A percentile compares a stretch with the other conserved stretches of the same genome.
Evolutionary conservation across 2,113 vertebrate genomes (phyloP).

Genomic region (Sorex fumeus): DNA sequence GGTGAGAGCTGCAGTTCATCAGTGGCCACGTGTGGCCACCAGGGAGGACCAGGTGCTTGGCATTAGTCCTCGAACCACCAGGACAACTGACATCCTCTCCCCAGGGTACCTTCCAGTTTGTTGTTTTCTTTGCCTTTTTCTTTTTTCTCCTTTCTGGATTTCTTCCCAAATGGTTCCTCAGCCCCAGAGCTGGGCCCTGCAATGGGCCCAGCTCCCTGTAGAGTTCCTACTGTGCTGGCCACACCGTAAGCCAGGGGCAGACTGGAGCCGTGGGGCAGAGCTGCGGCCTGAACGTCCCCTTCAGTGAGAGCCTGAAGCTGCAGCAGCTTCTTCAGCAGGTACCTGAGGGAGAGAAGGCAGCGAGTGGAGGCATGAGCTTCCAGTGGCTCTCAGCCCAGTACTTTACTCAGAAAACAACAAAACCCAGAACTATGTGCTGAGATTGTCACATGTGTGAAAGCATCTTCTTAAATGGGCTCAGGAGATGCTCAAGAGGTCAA

Average conservation of each 20-base stretch:
- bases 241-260: constrained; percentile 79
- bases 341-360: constrained; percentile 84
- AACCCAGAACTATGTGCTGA: constrained; percentile 27
- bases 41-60: constrained; percentile 31
- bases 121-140: constrained; percentile 93
- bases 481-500: constrained; percentile 7
- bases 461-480: not conserved
- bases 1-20: not conserved
- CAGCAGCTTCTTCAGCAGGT: constrained; percentile 93
- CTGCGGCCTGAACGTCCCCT: constrained; percentile 87
- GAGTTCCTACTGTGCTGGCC: constrained; percentile 77
- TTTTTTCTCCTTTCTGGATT: constrained; percentile 92
- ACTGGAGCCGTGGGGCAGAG: constrained; percentile 81
- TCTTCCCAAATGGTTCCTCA: constrained; percentile 88
- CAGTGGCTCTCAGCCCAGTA: not conserved
- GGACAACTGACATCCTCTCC: not conserved
- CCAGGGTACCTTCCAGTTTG: constrained; percentile 90
- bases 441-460: not conserved
- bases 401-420: constrained; percentile 32
- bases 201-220: constrained; percentile 73
- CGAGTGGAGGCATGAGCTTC: constrained; percentile 30
- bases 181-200: constrained; percentile 79
- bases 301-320: constrained; percentile 94
- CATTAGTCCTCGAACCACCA: not conserved
- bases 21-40: not conserved